A percentile compares a stretch with the other conserved stretches of the same genome.
Conservation (phyloP, 2,888 invertebrate species). For the Eristalinus sepulchralis region DNA sequence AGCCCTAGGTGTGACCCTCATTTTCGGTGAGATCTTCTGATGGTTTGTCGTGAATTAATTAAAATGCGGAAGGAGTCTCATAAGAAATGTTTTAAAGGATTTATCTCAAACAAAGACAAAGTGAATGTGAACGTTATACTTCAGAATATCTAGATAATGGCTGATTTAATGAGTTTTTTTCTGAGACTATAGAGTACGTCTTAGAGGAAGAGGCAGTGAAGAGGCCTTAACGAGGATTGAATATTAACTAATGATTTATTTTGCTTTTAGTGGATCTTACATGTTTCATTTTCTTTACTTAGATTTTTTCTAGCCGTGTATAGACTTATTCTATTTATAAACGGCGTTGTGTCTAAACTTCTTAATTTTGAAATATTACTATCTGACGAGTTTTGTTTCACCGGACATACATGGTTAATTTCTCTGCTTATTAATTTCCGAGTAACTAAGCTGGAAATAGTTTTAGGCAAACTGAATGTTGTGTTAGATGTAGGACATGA, state of each 20-base stretch:
- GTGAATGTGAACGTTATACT: slow-evolving; percentile 9
- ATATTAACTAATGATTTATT: not conserved
- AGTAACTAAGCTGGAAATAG: too few species aligned
- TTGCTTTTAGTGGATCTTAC: not conserved
- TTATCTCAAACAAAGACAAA: slow-evolving; percentile 26
- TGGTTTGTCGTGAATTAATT: slow-evolving; percentile 59
- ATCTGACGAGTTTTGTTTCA: too few species aligned
- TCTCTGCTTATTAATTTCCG: too few species aligned
- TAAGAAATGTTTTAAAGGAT: slow-evolving; percentile 27
- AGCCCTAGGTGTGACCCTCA: slow-evolving; percentile 20
- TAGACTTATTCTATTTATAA: too few species aligned
- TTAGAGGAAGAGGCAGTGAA: not conserved
- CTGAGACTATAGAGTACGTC: too few species aligned
- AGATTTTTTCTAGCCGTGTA: too few species aligned
- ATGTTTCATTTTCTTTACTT: too few species aligned
- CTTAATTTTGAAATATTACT: too few species aligned
- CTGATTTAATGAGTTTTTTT: slow-evolving; percentile 50
- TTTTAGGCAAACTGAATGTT: too few species aligned
- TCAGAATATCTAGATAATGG: slow-evolving; percentile 9
- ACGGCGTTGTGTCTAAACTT: too few species aligned
- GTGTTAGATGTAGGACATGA: too few species aligned
- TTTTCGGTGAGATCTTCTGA: slow-evolving; percentile 42
- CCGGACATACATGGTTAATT: too few species aligned
- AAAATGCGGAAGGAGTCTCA: slow-evolving; percentile 52
- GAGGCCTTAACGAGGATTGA: not conserved